phyloP scores from a whole-genome alignment of 2,797 vertebrate genomes.

The Bufotes viridis region DNA sequence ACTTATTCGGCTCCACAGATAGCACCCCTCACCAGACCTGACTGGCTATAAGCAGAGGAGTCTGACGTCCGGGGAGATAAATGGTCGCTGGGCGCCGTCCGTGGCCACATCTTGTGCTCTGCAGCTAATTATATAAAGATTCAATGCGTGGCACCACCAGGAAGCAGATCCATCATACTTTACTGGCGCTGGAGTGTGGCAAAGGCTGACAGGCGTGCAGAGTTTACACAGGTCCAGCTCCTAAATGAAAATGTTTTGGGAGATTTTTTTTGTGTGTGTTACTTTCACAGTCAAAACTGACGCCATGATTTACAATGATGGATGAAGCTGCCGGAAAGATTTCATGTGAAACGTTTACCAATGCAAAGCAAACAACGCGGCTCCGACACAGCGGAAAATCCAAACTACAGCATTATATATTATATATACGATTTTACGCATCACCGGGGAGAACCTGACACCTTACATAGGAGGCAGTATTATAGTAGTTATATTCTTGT shows the following conservation, averaged over 20 bases:
- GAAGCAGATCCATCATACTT: slow-evolving; percentile 45
- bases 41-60: not conserved
- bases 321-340: slow-evolving; percentile 44
- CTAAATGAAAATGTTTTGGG: slow-evolving; percentile 55
- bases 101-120: slow-evolving; percentile 37
- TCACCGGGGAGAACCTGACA: not conserved
- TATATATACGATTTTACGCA: not conserved
- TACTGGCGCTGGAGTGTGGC: slow-evolving; percentile 47
- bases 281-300: slow-evolving; percentile 37
- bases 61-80: slow-evolving; percentile 49
- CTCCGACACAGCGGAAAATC: not conserved
- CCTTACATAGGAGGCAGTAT: not conserved
- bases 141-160: slow-evolving; percentile 18
- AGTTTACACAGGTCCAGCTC: slow-evolving; percentile 51
- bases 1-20: not conserved
- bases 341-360: slow-evolving; percentile 40
- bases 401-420: not conserved
- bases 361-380: slow-evolving; percentile 64
- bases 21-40: not conserved
- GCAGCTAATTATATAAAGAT: slow-evolving; percentile 59
- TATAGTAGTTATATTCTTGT: slow-evolving; percentile 6
- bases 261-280: slow-evolving; percentile 57
- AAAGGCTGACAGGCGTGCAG: slow-evolving; percentile 28
- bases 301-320: slow-evolving; percentile 48
- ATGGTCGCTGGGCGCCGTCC: slow-evolving; percentile 27